Evolutionary conservation across 2,888 invertebrate species (phyloP), one percentile per base, ranked within the genome.

Genomic region (Caenorhabditis angaria): DNA sequence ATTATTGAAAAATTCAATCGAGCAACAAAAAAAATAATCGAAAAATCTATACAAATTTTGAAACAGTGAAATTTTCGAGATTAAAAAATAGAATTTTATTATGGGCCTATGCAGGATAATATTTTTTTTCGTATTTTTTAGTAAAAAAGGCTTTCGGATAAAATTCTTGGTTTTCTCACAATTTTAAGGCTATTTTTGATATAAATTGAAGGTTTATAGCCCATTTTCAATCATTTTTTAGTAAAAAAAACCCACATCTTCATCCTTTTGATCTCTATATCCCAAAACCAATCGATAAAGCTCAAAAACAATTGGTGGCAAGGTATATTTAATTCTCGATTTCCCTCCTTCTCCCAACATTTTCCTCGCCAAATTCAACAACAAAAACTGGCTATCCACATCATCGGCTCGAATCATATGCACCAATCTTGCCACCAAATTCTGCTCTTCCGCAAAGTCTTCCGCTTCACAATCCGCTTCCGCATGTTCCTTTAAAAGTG

Each of bases 301-400:
- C 88, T 94, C 93, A 89, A 97, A 97, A 61, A 97, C 92, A 35
- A 99, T 91, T 0, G 97, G 94, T 24, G 99, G 97, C 82, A 99
- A 91, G 0, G 95, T 94, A 88, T 93, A 94, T 79, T 93, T 93
- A 60, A 97, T 93, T 70, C 97, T 91, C 65, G 92, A 91, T 12
- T 93, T 92, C 0, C 97, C 97, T 24, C 97, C 97, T n/a, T 91
- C 91, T 53, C 93, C 93, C 80, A 99, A 91, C 82, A 93, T 93
- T 88, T 95, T 95, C 68, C 95, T 91, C 0, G 95, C 93, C 2
- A 93, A 91, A 83, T 93, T 94, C 64, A 99, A 90, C 76, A 99
- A 95, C 89, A 89, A 75, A 80, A 89, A 90, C 74, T 90, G 89
- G 63, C 88, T 88, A 91, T 93, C 94, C 89, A 88, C 87, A 68